These are phyloP conservation scores for Galendromus occidentalis DNA, from an alignment of 1,140 invertebrate species.

Conservation along the genomic window DNA sequence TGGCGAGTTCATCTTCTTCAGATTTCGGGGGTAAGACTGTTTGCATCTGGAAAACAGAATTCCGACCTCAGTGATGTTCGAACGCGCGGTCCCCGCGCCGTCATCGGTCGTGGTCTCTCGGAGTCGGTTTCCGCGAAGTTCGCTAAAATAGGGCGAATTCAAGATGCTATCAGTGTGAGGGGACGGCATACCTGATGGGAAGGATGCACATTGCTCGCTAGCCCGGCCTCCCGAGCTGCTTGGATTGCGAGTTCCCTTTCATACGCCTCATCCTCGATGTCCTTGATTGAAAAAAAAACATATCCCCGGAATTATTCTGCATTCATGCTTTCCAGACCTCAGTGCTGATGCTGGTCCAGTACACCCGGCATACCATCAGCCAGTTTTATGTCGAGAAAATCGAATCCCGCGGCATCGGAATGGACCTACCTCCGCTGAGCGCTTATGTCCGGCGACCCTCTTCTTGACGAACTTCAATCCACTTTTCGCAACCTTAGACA, in stretches of 20 bases:
- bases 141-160: not conserved
- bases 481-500: conserved; percentile 3
- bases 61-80: not conserved
- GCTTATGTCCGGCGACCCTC: conserved; percentile 6
- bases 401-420: not conserved
- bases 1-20: not conserved
- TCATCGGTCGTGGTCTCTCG: not conserved
- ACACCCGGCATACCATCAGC: too few species aligned
- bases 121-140: not conserved
- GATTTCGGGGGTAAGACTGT: not conserved
- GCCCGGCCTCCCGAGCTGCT: not conserved
- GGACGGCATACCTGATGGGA: not conserved
- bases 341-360: too few species aligned
- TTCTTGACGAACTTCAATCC: conserved; percentile 3
- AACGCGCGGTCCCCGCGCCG: not conserved
- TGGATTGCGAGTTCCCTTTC: conserved; percentile 1
- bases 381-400: not conserved
- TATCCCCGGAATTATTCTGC: too few species aligned
- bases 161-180: too few species aligned
- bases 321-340: too few species aligned
- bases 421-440: not conserved
- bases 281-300: not conserved
- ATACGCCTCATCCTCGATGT: conserved; percentile 1
- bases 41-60: not conserved
- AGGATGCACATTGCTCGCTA: not conserved